Evolutionary conservation across 2,797 vertebrate species (phyloP).

Genomic region (Knipowitschia caucasica): DNA sequence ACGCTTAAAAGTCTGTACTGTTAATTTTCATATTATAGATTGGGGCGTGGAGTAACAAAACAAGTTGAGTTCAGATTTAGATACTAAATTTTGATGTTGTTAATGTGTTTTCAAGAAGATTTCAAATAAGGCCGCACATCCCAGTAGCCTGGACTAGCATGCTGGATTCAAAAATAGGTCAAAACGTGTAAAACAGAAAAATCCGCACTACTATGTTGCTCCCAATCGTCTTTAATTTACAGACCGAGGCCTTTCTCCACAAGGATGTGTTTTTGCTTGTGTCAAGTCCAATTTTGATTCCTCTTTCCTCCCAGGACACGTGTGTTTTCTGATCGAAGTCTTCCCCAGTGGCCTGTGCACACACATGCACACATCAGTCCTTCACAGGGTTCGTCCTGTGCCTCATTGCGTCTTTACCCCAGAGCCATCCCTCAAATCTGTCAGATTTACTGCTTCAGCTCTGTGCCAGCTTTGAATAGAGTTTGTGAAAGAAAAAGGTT

Average conservation of each 20-base stretch:
- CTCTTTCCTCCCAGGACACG: conserved; percentile 36
- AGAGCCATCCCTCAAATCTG: conserved; percentile 16
- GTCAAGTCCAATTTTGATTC: background rate
- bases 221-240: no score
- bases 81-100: no score
- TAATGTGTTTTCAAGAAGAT: no score
- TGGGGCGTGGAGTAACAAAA: no score
- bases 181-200: no score
- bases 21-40: no score
- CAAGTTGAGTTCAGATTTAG: no score
- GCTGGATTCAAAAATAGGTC: no score
- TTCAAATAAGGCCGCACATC: no score
- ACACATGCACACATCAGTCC: conserved; percentile 32
- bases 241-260: accelerated
- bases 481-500: conserved; percentile 8
- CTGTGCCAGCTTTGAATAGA: conserved; percentile 13
- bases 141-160: no score
- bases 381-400: conserved; percentile 37
- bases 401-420: background rate
- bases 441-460: conserved; percentile 18
- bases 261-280: background rate
- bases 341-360: conserved; percentile 52
- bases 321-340: conserved; percentile 36
- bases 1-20: no score
- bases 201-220: no score